Evolutionary conservation across 92 coral and sea anemone species (phyloP), one percentile per base, ranked within the genome.

Genomic region (Umimayanthus chanpuru): DNA sequence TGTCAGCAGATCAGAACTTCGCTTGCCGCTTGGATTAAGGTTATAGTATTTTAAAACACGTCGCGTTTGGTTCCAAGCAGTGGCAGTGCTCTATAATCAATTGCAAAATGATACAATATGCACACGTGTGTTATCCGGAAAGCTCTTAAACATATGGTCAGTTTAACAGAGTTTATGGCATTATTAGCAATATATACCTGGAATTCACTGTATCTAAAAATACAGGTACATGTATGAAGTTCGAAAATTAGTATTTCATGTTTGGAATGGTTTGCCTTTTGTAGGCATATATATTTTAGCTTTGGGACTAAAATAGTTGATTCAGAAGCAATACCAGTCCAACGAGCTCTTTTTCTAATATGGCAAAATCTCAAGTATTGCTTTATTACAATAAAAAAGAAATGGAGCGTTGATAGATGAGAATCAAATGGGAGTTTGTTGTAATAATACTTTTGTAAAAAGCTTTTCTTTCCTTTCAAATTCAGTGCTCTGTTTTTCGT

Each of bases 271-370:
- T 61, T 61, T 61, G n/a, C 26, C n/a, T 20, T 18, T 61, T 61
- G 68, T 61, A 32, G 79, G 26, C 23, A 38, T 75, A 50, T 75
- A 39, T 18, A 75, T 75, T 36, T 75, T 75, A 75, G 79, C 79
- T 9, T 36, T 39, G 28, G 30, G 50, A 75, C 79, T 38, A 75
- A 75, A 75, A 36, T 75, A 75, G 39, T 75, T 73, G 77, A n/a
- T n/a, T n/a, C n/a, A n/a, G n/a, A 11, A 29, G 58, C 18, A 53
- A 15, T 53, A 15, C 58, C 68, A 61, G 7, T 9, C 7, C 25
- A 6, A 20, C 79, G 0, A 36, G n/a, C 29, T 75, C 25, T 9
- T 3, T 75, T 38, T 5, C 10, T 39, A 39, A 53, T 53, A 43
- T 39, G 53, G 47, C 49, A 20, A 75, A 21, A 9, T 75, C 28